Evolutionary conservation across 2,113 vertebrate genomes (phyloP).

Genomic region (Percina caprodes): DNA sequence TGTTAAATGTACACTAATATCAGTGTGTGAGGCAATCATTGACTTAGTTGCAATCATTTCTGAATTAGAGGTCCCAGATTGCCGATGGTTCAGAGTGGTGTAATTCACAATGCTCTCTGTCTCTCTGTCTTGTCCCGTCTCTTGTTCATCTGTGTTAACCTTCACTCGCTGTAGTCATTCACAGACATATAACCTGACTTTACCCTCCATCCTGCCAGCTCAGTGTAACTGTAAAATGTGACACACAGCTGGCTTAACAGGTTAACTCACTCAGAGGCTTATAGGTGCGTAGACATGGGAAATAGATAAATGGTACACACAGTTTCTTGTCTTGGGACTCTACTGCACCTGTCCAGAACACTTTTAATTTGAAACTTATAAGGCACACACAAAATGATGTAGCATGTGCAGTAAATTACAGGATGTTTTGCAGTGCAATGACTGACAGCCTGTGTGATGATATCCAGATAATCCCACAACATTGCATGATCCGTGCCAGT

Average conservation of each 20-base stretch:
- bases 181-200: not conserved
- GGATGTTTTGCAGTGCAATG: not conserved
- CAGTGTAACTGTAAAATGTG: not conserved
- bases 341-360: not conserved
- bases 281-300: not conserved
- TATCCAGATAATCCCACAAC: not conserved
- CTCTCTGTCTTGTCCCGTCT: not conserved
- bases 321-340: not conserved
- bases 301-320: not conserved
- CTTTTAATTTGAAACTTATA: not conserved
- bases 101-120: not conserved
- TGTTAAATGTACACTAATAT: slow-evolving; percentile 25
- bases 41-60: slow-evolving; percentile 17
- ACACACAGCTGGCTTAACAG: slow-evolving; percentile 30
- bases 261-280: slow-evolving; percentile 26
- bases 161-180: not conserved
- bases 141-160: not conserved
- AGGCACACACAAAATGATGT: not conserved
- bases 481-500: not conserved
- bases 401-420: not conserved
- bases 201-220: not conserved
- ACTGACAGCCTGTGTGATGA: not conserved
- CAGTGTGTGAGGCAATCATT: slow-evolving; percentile 11
- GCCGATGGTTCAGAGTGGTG: slow-evolving; percentile 6
- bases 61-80: slow-evolving; percentile 25